Conservation (phyloP, 2,888 invertebrate species). For the Deroplatys truncata region DNA sequence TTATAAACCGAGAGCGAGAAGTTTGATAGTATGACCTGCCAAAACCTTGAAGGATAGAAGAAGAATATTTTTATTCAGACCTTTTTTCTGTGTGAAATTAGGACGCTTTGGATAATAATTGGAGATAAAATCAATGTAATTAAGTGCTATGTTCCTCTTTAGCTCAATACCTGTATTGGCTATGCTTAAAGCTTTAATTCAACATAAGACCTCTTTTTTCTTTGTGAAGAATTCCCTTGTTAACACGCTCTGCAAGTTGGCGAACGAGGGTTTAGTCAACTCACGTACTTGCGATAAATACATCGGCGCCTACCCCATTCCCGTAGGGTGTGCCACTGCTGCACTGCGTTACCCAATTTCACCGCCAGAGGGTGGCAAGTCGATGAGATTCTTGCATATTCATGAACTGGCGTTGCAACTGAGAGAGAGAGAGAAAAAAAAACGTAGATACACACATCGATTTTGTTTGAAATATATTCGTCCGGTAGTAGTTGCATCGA, state of each 20-base stretch:
- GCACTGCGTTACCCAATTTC: background rate
- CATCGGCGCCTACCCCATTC: background rate
- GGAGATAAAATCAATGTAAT: too few species aligned
- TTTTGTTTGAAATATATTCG: background rate
- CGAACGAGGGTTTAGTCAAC: background rate
- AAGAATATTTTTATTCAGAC: too few species aligned
- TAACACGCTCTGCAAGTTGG: background rate
- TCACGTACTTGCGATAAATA: background rate
- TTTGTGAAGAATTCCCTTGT: background rate
- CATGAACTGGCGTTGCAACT: background rate
- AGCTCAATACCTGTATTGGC: background rate
- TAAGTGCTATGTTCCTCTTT: background rate
- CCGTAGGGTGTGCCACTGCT: background rate
- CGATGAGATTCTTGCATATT: background rate
- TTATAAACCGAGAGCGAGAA: too few species aligned
- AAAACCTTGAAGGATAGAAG: too few species aligned
- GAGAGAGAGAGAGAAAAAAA: background rate
- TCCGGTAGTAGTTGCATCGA: background rate
- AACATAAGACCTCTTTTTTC: background rate
- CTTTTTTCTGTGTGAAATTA: too few species aligned
- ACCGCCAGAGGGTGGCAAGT: background rate
- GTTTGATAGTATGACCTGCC: too few species aligned
- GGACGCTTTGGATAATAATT: too few species aligned
- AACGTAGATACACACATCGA: background rate
- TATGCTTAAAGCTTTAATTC: background rate